These are phyloP conservation scores for Ochropleura leucogaster DNA, from an alignment of 2,888 invertebrate species.

Conservation along the genomic window DNA sequence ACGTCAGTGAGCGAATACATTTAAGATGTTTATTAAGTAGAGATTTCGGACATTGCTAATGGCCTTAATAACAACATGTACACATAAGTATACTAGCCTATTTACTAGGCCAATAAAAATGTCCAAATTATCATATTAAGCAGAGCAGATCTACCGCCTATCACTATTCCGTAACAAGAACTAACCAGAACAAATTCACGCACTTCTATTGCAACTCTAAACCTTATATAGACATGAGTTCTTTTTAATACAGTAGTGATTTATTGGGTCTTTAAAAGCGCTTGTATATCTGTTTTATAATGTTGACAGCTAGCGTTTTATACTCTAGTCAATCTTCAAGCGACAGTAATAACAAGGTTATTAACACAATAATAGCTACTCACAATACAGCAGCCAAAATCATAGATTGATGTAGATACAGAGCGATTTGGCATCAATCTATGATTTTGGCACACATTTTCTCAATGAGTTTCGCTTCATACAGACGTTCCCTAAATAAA, in stretches of 20 bases:
- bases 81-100: slow-evolving; percentile 24
- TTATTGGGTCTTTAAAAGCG: slow-evolving; percentile 1
- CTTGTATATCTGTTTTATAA: background rate
- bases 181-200: slow-evolving; percentile 4
- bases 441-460: too few species aligned
- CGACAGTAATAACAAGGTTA: background rate
- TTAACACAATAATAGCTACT: background rate
- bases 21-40: background rate
- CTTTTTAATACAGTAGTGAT: background rate
- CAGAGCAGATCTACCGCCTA: slow-evolving; percentile 38
- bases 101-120: slow-evolving; percentile 34
- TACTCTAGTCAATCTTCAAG: background rate
- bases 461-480: too few species aligned
- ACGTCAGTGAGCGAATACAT: background rate
- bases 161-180: slow-evolving; percentile 23
- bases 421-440: background rate
- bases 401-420: too few species aligned
- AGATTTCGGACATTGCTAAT: slow-evolving; percentile 4
- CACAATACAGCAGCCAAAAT: background rate
- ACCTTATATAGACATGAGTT: background rate
- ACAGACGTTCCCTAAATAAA: too few species aligned
- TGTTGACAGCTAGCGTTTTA: slow-evolving; percentile 3
- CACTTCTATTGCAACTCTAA: slow-evolving; percentile 1
- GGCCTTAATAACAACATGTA: slow-evolving; percentile 22
- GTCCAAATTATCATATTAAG: slow-evolving; percentile 45